phyloP scores from a whole-genome alignment of 2,888 invertebrate species.

The Chrysolina oricalcia region DNA sequence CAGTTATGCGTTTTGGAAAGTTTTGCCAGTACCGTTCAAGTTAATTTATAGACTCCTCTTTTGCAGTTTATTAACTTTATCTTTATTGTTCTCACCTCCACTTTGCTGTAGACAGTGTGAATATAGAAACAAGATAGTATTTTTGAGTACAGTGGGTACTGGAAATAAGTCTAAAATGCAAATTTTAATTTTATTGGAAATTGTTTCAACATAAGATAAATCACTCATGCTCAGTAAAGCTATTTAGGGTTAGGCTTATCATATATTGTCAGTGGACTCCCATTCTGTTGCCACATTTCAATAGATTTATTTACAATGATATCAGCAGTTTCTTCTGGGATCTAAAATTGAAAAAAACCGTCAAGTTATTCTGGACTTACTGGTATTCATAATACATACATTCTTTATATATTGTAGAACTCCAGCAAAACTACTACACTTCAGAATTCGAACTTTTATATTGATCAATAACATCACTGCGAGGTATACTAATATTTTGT shows the following conservation, averaged over 20 bases:
- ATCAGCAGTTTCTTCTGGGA: constrained; percentile 86
- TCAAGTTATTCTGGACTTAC: constrained; percentile 9
- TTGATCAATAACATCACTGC: constrained; percentile 84
- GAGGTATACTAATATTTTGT: constrained; percentile 86
- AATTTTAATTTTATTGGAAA: no score
- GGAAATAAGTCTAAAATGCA: no score
- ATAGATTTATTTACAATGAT: constrained; percentile 89
- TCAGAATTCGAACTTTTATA: constrained; percentile 79
- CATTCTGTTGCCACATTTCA: constrained; percentile 89
- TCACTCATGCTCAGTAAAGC: constrained; percentile 45
- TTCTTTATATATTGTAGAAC: constrained; percentile 80
- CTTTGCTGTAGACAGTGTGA: no score
- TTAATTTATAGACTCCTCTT: no score
- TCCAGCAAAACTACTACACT: constrained; percentile 76
- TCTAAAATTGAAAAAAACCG: constrained; percentile 72
- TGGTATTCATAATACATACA: constrained; percentile 70
- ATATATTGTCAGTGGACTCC: constrained; percentile 73
- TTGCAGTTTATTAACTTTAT: no score
- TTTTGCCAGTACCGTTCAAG: no score
- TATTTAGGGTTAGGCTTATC: constrained; percentile 65
- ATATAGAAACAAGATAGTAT: no score
- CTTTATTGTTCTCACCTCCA: no score
- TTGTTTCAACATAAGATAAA: neutral
- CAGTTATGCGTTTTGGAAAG: no score
- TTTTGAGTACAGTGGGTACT: no score